phyloP scores from a whole-genome alignment of 2,113 vertebrate genomes.

The Pituophis catenifer region DNA sequence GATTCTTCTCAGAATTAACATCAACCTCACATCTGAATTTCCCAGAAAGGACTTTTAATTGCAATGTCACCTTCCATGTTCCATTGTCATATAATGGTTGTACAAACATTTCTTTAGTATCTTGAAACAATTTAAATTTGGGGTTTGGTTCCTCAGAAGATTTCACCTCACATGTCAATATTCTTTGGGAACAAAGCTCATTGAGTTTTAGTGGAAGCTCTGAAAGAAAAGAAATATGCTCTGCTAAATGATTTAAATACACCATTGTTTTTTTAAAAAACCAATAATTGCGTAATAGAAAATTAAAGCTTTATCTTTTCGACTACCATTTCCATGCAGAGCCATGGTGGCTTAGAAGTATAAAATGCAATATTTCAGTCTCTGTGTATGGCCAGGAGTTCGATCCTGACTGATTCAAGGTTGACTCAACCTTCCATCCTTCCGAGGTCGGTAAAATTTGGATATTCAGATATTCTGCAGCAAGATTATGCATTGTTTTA shows the following conservation, averaged over 20 bases:
- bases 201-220: constrained; percentile 46
- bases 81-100: background rate
- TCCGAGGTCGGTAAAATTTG: background rate
- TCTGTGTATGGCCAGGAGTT: background rate
- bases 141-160: background rate
- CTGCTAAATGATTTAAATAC: background rate
- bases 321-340: background rate
- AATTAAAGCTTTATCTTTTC: background rate
- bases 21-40: constrained; percentile 10
- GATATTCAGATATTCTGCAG: background rate
- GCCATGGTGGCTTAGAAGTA: background rate
- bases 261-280: background rate
- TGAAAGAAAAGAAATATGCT: constrained; percentile 28
- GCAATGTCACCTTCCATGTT: background rate
- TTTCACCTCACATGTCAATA: constrained; percentile 43
- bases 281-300: background rate
- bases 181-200: constrained; percentile 14
- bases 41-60: background rate
- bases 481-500: background rate
- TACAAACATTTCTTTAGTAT: background rate
- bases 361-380: background rate
- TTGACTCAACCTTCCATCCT: no score
- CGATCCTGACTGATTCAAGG: no score
- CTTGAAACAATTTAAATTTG: background rate
- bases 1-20: constrained; percentile 21